Base-by-base conservation (phyloP, 2,797 vertebrate genomes). In the Gambelia wislizenii region DNA sequence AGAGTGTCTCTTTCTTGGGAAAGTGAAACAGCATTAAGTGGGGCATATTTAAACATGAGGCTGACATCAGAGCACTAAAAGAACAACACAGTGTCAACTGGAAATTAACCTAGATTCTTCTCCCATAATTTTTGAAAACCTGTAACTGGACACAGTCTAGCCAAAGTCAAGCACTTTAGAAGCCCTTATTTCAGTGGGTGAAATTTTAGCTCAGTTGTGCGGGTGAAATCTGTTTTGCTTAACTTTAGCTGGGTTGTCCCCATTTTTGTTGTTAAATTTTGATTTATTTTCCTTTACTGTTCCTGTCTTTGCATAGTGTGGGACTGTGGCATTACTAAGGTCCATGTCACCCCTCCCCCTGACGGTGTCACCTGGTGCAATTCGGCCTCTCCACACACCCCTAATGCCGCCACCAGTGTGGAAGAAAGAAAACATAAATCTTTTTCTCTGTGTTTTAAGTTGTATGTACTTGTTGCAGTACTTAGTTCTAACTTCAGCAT, bases 21-120 rank as follows among this genome's bases (percentile, higher is more conserved):
- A 95, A 92, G 90, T 79, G 64, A 75, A 83, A 6, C 0, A 0
- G 87, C 87, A 92, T 92, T 95, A 90, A 93, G 92, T 91, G 89
- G 91, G 93, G 93, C 95, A 87, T 93, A 95, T 93, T 95, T 89
- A 92, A 95, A 95, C 96, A 95, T 80, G 95, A 95, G 89, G 70
- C 91, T 95, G 90, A 96, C 93, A 94, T 94, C 94, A 95, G 90
- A 91, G 93, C 22, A 82, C 78, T 91, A 89, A 94, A 95, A 92
- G 93, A 95, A 91, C 91, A 94, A 84, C 44, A 47, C 27, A 94
- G 91, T 92, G 84, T 91, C 89, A 94, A 92, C 92, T 94, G 93
- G 91, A 95, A 95, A 96, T 93, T 94, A 94, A 93, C 91, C 94
- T 95, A 93, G 95, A 92, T 12, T 30, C 20, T 72, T 74, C n/a